Evolutionary conservation across 1,140 invertebrate species (phyloP).

Genomic region (Thaumatotibia leucotreta): DNA sequence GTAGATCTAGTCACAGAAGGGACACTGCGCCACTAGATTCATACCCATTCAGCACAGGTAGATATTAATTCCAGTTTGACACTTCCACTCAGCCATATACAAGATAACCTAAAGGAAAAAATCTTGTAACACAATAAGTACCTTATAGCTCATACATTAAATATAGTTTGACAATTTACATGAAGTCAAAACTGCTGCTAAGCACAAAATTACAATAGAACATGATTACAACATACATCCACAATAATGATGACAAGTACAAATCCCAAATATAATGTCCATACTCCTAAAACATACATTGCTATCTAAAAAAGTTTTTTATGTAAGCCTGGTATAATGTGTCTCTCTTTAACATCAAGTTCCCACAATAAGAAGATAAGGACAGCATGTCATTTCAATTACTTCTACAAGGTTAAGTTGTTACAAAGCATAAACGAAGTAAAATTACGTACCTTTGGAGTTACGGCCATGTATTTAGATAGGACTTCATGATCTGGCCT

Average conservation of each 20-base stretch:
- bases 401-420: slow-evolving; percentile 6
- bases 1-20: slow-evolving; percentile 90
- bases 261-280: neutral
- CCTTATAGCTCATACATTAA: neutral
- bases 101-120: neutral
- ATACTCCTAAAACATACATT: neutral
- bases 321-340: slow-evolving; percentile 14
- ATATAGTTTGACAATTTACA: neutral
- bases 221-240: neutral
- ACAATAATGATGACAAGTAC: neutral
- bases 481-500: slow-evolving; percentile 68
- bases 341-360: neutral
- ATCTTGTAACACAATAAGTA: neutral
- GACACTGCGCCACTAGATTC: slow-evolving; percentile 82
- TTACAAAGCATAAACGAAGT: slow-evolving; percentile 19
- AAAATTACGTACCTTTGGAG: slow-evolving; percentile 60
- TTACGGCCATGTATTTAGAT: slow-evolving; percentile 64
- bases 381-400: slow-evolving; percentile 11
- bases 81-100: neutral
- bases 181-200: neutral
- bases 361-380: neutral
- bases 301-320: slow-evolving; percentile 27
- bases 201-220: neutral
- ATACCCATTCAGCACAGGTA: slow-evolving; percentile 77
- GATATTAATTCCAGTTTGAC: slow-evolving; percentile 11